phyloP scores from a whole-genome alignment of 2,113 vertebrate genomes.

The Prunella fulvescens region DNA sequence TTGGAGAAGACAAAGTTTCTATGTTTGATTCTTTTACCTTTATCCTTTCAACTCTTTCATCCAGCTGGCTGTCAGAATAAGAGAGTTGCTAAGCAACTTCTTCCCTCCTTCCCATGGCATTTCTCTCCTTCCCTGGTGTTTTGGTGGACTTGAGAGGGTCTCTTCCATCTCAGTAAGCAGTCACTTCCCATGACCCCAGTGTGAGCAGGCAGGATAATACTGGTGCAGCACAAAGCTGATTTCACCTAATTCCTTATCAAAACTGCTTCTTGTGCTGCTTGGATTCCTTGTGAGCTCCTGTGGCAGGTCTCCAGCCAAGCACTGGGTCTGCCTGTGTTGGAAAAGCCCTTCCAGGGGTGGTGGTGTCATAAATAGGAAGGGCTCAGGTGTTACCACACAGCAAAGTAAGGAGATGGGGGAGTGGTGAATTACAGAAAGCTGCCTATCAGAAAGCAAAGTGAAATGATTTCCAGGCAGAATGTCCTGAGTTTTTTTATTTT shows the following conservation, averaged over 20 bases:
- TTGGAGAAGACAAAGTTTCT: background rate
- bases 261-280: background rate
- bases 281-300: background rate
- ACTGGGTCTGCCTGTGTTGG: background rate
- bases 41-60: background rate
- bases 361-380: background rate
- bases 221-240: background rate
- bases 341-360: background rate
- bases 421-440: background rate
- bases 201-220: accelerated
- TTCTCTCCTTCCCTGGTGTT: background rate
- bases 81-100: background rate
- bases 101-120: background rate
- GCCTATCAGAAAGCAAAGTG: background rate
- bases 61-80: background rate
- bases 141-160: background rate
- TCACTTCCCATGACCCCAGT: background rate
- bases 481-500: background rate
- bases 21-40: background rate
- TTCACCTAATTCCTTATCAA: background rate
- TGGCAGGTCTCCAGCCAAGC: background rate
- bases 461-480: background rate
- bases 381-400: background rate
- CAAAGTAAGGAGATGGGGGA: background rate
- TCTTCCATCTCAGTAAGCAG: background rate